These are phyloP conservation scores for Phrynocephalus guinanensis DNA, from an alignment of 2,797 vertebrate species.

Conservation along the genomic window DNA sequence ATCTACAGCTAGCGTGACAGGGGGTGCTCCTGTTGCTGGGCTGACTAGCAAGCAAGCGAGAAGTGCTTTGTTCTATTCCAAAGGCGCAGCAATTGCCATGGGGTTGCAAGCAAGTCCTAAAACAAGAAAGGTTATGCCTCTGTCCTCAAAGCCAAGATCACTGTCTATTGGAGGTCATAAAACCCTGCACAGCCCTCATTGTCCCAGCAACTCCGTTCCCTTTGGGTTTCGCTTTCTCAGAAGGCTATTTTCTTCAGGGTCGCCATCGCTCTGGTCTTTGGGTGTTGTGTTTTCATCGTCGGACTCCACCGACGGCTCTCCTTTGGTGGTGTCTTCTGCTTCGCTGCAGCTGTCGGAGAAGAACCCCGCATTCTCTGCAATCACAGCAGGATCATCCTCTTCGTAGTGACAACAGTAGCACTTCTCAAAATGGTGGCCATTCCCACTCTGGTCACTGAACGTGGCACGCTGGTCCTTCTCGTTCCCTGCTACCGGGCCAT, in stretches of 20 bases:
- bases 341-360: conserved; percentile 76
- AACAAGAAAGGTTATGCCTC: background rate
- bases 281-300: conserved; percentile 52
- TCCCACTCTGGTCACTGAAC: conserved; percentile 72
- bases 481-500: conserved; percentile 36
- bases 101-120: background rate
- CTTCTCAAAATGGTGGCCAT: conserved; percentile 59
- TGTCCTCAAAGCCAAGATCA: conserved; percentile 24
- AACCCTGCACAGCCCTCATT: conserved; percentile 7
- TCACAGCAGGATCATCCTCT: conserved; percentile 87
- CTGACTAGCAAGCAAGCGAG: background rate
- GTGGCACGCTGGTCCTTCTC: conserved; percentile 73
- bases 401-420: conserved; percentile 76
- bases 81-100: background rate
- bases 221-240: conserved; percentile 81
- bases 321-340: conserved; percentile 70
- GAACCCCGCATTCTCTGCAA: conserved; percentile 89
- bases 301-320: conserved; percentile 71
- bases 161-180: background rate
- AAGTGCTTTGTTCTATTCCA: background rate
- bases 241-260: conserved; percentile 39
- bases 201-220: conserved; percentile 61
- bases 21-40: background rate
- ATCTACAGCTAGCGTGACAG: conserved; percentile 36
- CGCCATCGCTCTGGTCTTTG: conserved; percentile 19